phyloP scores from a whole-genome alignment of 2,113 vertebrate species.

The Carassius gibelio region DNA sequence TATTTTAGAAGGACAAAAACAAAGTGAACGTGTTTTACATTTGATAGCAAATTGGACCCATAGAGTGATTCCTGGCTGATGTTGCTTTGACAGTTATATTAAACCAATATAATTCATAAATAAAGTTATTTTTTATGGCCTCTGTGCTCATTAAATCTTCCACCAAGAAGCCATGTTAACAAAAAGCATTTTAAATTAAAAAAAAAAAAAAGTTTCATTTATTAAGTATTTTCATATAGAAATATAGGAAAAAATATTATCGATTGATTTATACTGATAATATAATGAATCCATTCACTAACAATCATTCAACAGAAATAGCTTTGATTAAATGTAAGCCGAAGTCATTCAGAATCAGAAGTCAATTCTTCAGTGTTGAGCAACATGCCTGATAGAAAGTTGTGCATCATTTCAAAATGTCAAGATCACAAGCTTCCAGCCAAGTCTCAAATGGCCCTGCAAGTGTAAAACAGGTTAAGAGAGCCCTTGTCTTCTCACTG shows the following conservation, averaged over 20 bases:
- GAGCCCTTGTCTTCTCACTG: neutral
- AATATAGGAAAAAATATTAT: neutral
- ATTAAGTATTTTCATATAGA: neutral
- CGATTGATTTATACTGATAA: neutral
- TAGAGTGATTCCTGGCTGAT: neutral
- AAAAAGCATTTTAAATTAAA: too few relatives aligned
- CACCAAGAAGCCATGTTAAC: neutral
- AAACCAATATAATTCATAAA: neutral
- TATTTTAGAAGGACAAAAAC: slow-evolving; percentile 6
- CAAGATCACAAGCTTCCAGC: slow-evolving; percentile 2
- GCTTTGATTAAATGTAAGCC: neutral
- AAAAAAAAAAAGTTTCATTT: too few relatives aligned
- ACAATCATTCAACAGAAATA: neutral
- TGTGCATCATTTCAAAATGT: neutral
- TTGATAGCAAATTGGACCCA: neutral
- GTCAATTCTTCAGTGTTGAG: too few relatives aligned
- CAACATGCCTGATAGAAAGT: neutral
- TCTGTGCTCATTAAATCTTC: neutral
- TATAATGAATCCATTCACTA: neutral
- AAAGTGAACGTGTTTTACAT: neutral
- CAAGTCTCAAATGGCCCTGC: neutral
- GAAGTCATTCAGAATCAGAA: neutral
- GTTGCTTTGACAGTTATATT: neutral
- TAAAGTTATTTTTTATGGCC: neutral
- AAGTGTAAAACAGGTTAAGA: slow-evolving; percentile 16